Evolutionary conservation across 1,140 invertebrate genomes (phyloP).

Genomic region (Musca domestica): DNA sequence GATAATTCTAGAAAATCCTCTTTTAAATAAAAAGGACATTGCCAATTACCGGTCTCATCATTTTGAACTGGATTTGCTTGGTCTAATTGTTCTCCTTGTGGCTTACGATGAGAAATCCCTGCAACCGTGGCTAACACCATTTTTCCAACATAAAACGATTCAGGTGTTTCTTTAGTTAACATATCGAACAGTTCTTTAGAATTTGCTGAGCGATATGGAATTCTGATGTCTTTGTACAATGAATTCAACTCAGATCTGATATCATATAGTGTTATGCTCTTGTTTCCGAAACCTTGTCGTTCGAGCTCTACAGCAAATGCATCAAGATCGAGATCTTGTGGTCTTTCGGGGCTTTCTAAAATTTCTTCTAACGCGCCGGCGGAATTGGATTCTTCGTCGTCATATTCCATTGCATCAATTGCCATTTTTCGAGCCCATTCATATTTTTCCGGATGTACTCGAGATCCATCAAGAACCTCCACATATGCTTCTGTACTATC

Average conservation of each 20-base stretch:
- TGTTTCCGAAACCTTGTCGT: conserved; percentile 94
- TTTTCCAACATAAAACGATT: conserved; percentile 93
- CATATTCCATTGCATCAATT: conserved; percentile 97
- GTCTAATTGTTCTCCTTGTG: conserved; percentile 89
- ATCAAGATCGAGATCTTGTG: conserved; percentile 97
- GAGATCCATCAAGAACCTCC: conserved; percentile 94
- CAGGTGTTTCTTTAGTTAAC: conserved; percentile 93
- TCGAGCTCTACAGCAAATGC: conserved; percentile 98
- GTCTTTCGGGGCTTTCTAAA: conserved; percentile 87
- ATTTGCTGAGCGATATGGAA: conserved; percentile 74
- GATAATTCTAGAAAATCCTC: conserved; percentile 93
- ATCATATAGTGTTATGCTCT: conserved; percentile 96
- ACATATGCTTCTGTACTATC: conserved; percentile 93
- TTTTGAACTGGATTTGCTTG: conserved; percentile 92
- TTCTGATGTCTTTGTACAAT: conserved; percentile 91
- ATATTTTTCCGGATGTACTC: conserved; percentile 98
- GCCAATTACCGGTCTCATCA: conserved; percentile 92
- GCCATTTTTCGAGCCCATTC: conserved; percentile 99
- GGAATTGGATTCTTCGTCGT: conserved; percentile 94
- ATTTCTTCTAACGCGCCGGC: conserved; percentile 97
- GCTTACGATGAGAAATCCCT: conserved; percentile 81
- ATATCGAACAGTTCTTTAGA: conserved; percentile 91
- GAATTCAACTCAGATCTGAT: conserved; percentile 94
- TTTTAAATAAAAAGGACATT: conserved; percentile 95
- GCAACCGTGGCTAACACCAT: conserved; percentile 74